Evolutionary conservation across 2,113 vertebrate species (phyloP).

Genomic region (Scomber scombrus): DNA sequence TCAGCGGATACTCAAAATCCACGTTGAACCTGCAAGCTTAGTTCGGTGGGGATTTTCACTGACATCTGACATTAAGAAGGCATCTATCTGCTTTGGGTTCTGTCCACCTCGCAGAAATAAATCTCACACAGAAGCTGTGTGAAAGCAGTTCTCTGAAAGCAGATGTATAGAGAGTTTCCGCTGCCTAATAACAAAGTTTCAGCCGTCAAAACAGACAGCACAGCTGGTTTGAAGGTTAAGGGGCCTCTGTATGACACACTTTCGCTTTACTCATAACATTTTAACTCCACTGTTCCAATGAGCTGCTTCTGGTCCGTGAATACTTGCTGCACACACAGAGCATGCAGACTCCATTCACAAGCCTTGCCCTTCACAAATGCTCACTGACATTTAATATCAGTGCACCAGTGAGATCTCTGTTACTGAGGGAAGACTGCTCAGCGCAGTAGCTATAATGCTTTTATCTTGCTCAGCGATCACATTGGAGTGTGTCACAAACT

Average conservation of each 20-base stretch:
- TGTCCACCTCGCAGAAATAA: background rate
- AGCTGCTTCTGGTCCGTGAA: conserved; percentile 30
- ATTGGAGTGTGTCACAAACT: background rate
- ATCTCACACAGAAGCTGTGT: background rate
- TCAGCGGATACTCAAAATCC: background rate
- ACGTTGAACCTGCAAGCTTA: background rate
- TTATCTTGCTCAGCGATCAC: conserved; percentile 14
- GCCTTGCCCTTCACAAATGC: background rate
- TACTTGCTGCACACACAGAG: conserved; percentile 4
- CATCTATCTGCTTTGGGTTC: background rate
- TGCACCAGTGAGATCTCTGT: background rate
- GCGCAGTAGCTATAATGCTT: conserved; percentile 3
- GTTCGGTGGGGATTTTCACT: background rate
- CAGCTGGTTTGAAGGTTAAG: conserved; percentile 56
- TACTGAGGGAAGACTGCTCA: background rate
- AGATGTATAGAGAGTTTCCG: background rate
- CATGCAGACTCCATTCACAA: background rate
- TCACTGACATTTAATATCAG: conserved; percentile 18
- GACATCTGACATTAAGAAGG: background rate
- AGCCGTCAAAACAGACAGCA: conserved; percentile 17
- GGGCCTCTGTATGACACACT: conserved; percentile 9
- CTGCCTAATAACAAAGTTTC: conserved; percentile 43
- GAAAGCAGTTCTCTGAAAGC: conserved; percentile 2
- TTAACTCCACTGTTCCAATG: conserved; percentile 20
- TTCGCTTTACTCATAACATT: conserved; percentile 16